Evolutionary conservation across 2,797 vertebrate species (phyloP).

Genomic region (Peromyscus attwateri): DNA sequence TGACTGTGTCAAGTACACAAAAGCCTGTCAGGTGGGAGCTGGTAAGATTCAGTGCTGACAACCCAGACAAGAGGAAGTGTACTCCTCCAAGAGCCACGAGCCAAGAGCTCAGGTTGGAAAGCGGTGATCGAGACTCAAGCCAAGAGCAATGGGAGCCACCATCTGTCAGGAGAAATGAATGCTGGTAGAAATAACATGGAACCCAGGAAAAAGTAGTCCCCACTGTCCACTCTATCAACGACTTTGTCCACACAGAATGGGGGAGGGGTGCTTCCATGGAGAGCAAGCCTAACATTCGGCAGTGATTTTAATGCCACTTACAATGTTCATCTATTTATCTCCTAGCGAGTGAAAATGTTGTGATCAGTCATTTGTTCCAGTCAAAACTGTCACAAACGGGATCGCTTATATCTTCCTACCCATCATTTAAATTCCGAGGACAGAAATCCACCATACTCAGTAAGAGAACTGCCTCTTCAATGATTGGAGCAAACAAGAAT

Average conservation of each 20-base stretch:
- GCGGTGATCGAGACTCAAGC: not conserved
- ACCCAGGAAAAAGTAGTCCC: no score
- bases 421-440: constrained; percentile 91
- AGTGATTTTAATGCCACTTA: constrained; percentile 53
- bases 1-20: not conserved
- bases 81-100: not conserved
- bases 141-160: not conserved
- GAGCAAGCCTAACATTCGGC: not conserved
- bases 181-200: not conserved
- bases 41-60: not conserved
- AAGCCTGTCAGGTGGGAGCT: not conserved
- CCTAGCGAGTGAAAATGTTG: constrained; percentile 95
- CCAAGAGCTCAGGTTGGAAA: not conserved
- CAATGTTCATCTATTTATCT: constrained; percentile 68
- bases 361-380: constrained; percentile 96
- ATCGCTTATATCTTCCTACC: constrained; percentile 92
- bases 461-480: constrained; percentile 87
- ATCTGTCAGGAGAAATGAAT: no score
- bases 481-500: constrained; percentile 89
- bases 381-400: constrained; percentile 96
- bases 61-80: not conserved
- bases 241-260: no score
- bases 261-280: not conserved
- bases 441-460: constrained; percentile 92
- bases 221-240: accelerated